phyloP scores from a whole-genome alignment of 2,888 invertebrate species.

The Spilarctia lutea region DNA sequence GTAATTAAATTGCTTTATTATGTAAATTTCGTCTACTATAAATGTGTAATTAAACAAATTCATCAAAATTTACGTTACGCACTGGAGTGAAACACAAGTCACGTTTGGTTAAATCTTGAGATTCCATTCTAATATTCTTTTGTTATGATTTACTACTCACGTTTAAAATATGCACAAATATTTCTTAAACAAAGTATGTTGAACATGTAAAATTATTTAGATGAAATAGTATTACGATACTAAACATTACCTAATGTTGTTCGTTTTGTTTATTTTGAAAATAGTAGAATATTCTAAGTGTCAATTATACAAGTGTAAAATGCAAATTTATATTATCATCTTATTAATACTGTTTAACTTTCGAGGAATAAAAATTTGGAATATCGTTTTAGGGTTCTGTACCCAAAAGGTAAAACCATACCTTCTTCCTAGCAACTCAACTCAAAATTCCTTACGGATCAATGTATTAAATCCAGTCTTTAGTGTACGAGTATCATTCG shows the following conservation, averaged over 20 bases:
- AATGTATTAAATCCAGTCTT: neutral
- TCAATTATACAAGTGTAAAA: neutral
- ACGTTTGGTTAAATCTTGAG: neutral
- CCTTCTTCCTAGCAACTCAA: neutral
- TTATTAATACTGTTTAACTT: neutral
- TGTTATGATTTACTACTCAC: neutral
- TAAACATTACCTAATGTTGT: neutral
- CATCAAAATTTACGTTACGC: conserved; percentile 7
- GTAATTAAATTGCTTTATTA: conserved; percentile 12
- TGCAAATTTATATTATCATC: neutral
- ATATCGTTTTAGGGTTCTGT: too few relatives aligned
- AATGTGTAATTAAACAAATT: conserved; percentile 17
- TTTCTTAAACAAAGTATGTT: neutral
- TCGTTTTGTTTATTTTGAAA: neutral
- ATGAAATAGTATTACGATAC: neutral
- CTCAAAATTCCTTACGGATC: neutral
- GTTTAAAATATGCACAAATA: neutral
- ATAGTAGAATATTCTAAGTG: neutral
- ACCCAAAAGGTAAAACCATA: too few relatives aligned
- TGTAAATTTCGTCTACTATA: conserved; percentile 18
- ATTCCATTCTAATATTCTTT: conserved; percentile 3
- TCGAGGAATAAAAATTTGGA: neutral
- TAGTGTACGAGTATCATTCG: neutral
- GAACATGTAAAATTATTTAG: neutral
- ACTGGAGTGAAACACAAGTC: conserved; percentile 10